Conservation (phyloP, 2,797 vertebrate genomes). For the Antrozous pallidus region DNA sequence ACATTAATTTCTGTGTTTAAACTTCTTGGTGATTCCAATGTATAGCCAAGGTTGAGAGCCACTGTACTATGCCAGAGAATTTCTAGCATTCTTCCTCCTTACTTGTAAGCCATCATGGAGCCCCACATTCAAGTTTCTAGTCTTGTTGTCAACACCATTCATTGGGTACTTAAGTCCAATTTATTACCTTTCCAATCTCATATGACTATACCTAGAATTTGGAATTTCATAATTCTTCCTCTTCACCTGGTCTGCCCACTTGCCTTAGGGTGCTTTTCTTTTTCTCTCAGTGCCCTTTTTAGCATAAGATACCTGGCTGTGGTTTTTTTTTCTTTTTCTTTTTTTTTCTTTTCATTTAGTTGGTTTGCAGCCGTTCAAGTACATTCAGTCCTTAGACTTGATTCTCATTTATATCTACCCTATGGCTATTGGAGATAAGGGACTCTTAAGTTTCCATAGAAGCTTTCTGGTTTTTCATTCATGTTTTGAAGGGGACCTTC, state of each 20-base stretch:
- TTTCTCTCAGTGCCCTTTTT: background rate
- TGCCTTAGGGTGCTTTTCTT: background rate
- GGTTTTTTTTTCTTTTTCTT: too few species aligned
- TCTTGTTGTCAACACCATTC: background rate
- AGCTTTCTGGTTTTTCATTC: conserved; percentile 56
- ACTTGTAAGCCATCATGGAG: background rate
- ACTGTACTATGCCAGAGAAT: background rate
- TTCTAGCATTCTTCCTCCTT: background rate
- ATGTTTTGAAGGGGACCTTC: conserved; percentile 27
- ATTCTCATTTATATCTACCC: conserved; percentile 36
- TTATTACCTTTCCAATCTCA: background rate
- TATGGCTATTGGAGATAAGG: conserved; percentile 24
- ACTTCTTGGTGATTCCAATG: background rate
- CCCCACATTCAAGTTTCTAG: background rate
- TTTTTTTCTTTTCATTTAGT: background rate
- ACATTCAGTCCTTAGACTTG: conserved; percentile 7
- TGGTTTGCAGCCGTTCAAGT: background rate
- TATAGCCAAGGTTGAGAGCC: background rate
- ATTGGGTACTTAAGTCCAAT: background rate
- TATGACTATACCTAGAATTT: background rate
- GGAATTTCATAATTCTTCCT: background rate
- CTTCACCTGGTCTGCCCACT: background rate
- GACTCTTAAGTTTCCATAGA: conserved; percentile 2
- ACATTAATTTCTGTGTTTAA: background rate
- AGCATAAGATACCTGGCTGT: background rate